Conservation (phyloP, 2,888 invertebrate species). For the Standfussiana lucernea region DNA sequence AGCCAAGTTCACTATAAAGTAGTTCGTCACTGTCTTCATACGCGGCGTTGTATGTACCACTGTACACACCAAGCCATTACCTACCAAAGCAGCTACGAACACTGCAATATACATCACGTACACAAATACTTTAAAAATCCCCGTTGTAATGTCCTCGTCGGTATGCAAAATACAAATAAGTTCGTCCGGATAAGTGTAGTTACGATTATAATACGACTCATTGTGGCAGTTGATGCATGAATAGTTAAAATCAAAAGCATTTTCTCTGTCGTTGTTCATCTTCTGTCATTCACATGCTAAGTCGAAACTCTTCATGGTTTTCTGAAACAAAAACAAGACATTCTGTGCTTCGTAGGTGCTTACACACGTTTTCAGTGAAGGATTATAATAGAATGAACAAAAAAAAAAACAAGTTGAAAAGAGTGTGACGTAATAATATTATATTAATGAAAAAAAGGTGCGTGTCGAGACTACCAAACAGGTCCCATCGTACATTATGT, state of each 20-base stretch:
- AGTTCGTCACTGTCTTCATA: conserved; percentile 98
- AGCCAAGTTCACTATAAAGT: conserved; percentile 97
- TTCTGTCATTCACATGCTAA: conserved; percentile 35
- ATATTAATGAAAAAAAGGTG: background rate
- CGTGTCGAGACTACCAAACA: conserved; percentile 10
- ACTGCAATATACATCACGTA: conserved; percentile 93
- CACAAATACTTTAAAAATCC: conserved; percentile 77
- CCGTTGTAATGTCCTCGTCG: conserved; percentile 42
- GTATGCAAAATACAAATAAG: conserved; percentile 42
- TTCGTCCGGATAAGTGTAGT: conserved; percentile 36
- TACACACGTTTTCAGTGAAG: background rate
- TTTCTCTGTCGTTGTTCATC: conserved; percentile 39
- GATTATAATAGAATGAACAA: background rate
- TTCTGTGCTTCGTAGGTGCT: background rate
- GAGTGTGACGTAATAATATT: background rate
- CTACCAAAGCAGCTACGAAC: conserved; percentile 93
- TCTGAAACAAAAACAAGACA: conserved; percentile 42
- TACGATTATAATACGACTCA: conserved; percentile 27
- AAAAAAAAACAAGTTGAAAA: conserved; percentile 3
- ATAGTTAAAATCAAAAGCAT: conserved; percentile 17
- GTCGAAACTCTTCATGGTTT: conserved; percentile 17
- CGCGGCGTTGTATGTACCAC: conserved; percentile 95
- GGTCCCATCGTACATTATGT: background rate
- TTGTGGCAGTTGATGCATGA: conserved; percentile 44
- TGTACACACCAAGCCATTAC: conserved; percentile 96